Evolutionary conservation across 2,888 invertebrate species (phyloP), one percentile per base, ranked within the genome.

Genomic region (Molorchus minor): DNA sequence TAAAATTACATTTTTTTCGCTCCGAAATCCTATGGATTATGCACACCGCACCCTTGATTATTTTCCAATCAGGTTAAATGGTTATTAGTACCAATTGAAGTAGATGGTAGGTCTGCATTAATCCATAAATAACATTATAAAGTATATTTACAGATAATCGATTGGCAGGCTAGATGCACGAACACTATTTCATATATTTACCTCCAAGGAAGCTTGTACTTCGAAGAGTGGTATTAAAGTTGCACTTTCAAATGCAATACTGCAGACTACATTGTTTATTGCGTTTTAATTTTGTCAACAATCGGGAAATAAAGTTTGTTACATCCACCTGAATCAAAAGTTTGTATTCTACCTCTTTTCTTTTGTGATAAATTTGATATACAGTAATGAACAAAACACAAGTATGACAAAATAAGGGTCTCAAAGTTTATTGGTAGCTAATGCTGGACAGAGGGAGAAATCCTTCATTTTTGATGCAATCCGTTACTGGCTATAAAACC

Each of bases 51-150:
- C 52, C 52, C 30, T 3, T 30, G 19, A 52, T 52, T 51, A 58
- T 45, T 62, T 65, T 51, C 61, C 58, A 63, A 66, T 68, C 60
- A 56, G 52, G 54, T 43, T 66, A 61, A 68, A 62, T 36, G 58
- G 20, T 56, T 56, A 58, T 61, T 65, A 65, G 41, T 56, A 56
- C 51, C 15, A 35, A 43, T 13, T 54, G 16, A 19, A 51, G 17
- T 56, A 45, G 44, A 1, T 21, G 35, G 41, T 52, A 41, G 46
- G 38, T 15, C 46, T 29, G 56, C 38, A 56, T 56, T 56, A 40
- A 56, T 56, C 46, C 13, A 13, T 25, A 46, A 56, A 47, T 56
- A 40, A 16, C 56, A 46, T 56, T 40, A 56, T 47, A 41, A 49
- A 33, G 46, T 49, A 30, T 15, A 43, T 47, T 49, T 47, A 41